Conservation (phyloP, 2,113 vertebrate genomes). For the Naja naja region DNA sequence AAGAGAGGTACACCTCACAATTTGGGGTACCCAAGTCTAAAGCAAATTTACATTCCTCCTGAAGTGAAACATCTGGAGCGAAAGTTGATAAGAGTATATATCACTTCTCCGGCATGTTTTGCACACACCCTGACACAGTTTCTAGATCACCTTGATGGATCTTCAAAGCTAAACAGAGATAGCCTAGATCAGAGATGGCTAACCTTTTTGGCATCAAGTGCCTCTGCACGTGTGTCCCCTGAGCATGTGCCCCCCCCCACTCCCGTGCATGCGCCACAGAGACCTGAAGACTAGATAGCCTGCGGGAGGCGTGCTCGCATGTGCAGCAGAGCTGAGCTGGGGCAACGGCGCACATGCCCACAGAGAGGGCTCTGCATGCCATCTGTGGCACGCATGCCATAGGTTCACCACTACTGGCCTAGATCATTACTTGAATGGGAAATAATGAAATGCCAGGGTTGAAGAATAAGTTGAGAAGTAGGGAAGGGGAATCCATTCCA, state of each 20-base stretch:
- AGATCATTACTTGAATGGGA: neutral
- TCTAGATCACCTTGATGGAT: neutral
- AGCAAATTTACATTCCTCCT: neutral
- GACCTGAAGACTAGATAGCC: no score
- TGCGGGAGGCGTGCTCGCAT: no score
- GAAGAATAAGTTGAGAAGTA: neutral
- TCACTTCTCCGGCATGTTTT: neutral
- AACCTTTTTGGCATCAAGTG: no score
- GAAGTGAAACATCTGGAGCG: neutral
- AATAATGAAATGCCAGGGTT: neutral
- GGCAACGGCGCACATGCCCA: no score
- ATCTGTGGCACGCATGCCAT: no score
- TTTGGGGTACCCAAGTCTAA: neutral
- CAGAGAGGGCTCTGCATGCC: no score
- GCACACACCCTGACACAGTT: no score
- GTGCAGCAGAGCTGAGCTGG: no score
- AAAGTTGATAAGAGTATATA: neutral
- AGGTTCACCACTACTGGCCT: no score
- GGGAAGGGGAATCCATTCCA: neutral
- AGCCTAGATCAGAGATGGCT: neutral
- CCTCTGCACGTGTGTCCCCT: no score
- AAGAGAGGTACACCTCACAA: neutral
- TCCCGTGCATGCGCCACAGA: no score
- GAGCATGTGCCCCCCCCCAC: no score
- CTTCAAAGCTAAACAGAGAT: neutral